phyloP scores from a whole-genome alignment of 2,113 vertebrate genomes.

The Vidua macroura region DNA sequence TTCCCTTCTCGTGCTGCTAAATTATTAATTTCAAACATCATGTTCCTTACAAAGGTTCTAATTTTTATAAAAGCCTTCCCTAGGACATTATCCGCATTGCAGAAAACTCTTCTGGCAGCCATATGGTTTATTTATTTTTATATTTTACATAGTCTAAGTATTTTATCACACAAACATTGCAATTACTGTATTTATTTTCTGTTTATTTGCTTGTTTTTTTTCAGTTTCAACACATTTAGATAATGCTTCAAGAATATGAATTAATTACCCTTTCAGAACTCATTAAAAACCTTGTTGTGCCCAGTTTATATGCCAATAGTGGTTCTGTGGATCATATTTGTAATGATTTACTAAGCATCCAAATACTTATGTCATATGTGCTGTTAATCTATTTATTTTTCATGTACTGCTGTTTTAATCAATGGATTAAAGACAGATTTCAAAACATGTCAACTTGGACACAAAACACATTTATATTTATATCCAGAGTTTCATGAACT shows the following conservation, averaged over 20 bases:
- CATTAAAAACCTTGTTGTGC: conserved; percentile 26
- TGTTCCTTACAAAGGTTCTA: background rate
- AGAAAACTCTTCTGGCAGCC: background rate
- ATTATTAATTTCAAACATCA: background rate
- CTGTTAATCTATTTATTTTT: background rate
- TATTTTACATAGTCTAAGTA: background rate
- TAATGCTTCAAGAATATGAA: conserved; percentile 11
- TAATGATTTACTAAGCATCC: background rate
- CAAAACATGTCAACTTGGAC: background rate
- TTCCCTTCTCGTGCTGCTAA: background rate
- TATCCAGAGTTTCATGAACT: background rate
- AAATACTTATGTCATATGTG: background rate
- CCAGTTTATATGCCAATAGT: conserved; percentile 27
- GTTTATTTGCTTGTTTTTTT: background rate
- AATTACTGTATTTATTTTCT: background rate
- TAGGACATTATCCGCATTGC: background rate
- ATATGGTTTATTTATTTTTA: background rate
- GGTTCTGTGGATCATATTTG: background rate
- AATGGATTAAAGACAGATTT: background rate
- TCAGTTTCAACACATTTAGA: background rate
- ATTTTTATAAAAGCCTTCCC: background rate
- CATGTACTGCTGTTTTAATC: background rate
- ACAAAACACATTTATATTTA: background rate
- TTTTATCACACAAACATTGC: background rate
- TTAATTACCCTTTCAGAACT: conserved; percentile 32